Conservation (phyloP, 2,888 invertebrate genomes). For the Criorhina ranunculi region DNA sequence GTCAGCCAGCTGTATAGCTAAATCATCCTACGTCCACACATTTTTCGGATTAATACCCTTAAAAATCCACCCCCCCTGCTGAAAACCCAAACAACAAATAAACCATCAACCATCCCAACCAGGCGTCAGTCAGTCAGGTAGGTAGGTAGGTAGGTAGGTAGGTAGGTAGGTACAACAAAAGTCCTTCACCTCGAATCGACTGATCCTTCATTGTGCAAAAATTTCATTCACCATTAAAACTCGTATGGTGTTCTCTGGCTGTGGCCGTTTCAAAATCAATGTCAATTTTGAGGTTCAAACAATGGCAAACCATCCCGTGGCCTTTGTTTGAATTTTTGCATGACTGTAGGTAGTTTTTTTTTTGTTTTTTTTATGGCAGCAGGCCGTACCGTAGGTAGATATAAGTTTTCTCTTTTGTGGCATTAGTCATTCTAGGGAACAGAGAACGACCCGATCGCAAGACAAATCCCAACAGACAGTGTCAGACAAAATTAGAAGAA, state of each 20-base stretch:
- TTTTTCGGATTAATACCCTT: too few relatives aligned
- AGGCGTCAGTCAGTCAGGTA: too few relatives aligned
- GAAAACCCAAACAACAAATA: too few relatives aligned
- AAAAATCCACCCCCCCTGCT: too few relatives aligned
- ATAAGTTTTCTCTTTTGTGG: slow-evolving; percentile 17
- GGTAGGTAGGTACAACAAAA: too few relatives aligned
- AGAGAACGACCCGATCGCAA: slow-evolving; percentile 40
- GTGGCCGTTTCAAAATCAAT: slow-evolving; percentile 6
- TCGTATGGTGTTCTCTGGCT: background rate
- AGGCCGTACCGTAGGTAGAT: background rate
- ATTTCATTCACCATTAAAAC: too few relatives aligned
- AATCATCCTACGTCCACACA: too few relatives aligned
- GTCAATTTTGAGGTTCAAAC: slow-evolving; percentile 29
- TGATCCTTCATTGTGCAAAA: too few relatives aligned
- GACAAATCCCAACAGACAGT: slow-evolving; percentile 29
- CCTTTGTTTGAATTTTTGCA: slow-evolving; percentile 50
- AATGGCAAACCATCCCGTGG: slow-evolving; percentile 42
- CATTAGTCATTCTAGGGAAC: slow-evolving; percentile 60
- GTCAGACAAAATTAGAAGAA: slow-evolving; percentile 41
- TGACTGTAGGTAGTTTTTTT: background rate
- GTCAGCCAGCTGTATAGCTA: too few relatives aligned
- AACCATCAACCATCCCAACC: too few relatives aligned
- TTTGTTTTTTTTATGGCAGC: background rate
- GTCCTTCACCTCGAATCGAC: too few relatives aligned
- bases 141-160: too few relatives aligned